A percentile compares a stretch with the other conserved stretches of the same genome.
phyloP scores from a whole-genome alignment of 2,888 invertebrate species.

The Pristionchus japonicus region DNA sequence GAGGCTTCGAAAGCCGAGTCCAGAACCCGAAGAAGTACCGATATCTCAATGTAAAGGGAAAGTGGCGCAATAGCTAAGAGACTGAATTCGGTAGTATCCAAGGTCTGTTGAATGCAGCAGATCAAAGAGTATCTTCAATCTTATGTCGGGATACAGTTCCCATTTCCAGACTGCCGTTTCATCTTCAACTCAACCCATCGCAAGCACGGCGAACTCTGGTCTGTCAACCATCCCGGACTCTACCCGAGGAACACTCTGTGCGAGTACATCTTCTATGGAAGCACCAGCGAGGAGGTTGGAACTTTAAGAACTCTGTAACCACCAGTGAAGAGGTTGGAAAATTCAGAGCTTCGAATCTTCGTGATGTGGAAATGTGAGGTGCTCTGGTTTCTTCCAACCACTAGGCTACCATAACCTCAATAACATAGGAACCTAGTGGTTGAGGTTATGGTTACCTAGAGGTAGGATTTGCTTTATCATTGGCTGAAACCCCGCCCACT shows the following conservation, averaged over 20 bases:
- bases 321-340: not conserved
- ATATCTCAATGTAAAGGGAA: too few relatives aligned
- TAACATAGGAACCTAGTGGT: too few relatives aligned
- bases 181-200: conserved; percentile 88
- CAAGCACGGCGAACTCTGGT: conserved; percentile 85
- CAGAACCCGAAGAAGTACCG: too few relatives aligned
- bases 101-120: not conserved
- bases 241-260: conserved; percentile 91
- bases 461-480: too few relatives aligned
- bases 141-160: not conserved
- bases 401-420: too few relatives aligned
- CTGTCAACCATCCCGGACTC: conserved; percentile 85
- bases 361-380: too few relatives aligned
- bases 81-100: not conserved
- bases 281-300: conserved; percentile 14
- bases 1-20: too few relatives aligned
- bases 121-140: not conserved
- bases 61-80: too few relatives aligned
- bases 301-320: not conserved
- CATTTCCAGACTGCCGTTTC: conserved; percentile 83
- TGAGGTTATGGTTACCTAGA: too few relatives aligned
- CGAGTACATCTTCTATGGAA: conserved; percentile 90
- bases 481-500: too few relatives aligned
- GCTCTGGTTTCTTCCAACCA: too few relatives aligned
- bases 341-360: not conserved